A percentile compares a stretch with the other conserved stretches of the same genome.
These are phyloP conservation scores for Emydoidea blandingii DNA, from an alignment of 2,797 vertebrate genomes.

Conservation along the genomic window DNA sequence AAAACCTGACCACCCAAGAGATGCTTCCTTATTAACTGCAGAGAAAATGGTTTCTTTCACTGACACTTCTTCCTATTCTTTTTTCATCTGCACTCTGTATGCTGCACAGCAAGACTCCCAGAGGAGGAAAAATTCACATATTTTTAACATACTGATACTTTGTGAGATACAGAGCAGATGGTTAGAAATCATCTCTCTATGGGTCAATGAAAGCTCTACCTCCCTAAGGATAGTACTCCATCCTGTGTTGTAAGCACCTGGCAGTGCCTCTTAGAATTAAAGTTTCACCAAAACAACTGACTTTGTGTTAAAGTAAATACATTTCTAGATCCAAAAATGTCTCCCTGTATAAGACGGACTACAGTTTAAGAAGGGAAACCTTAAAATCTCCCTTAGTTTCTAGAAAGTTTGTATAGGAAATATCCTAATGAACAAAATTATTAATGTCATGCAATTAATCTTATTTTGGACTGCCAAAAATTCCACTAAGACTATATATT, in stretches of 20 bases:
- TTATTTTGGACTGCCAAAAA: background rate
- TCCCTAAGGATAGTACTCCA: constrained; percentile 27
- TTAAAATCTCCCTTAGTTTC: background rate
- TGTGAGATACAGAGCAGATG: constrained; percentile 72
- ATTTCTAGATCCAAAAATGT: background rate
- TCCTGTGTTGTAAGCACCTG: constrained; percentile 58
- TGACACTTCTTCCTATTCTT: background rate
- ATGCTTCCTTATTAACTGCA: background rate
- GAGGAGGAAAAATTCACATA: constrained; percentile 22
- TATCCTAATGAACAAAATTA: background rate
- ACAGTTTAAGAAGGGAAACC: background rate
- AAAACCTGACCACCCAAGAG: background rate
- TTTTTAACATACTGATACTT: constrained; percentile 54
- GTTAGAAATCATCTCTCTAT: constrained; percentile 50
- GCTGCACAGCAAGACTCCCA: constrained; percentile 26
- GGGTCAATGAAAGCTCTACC: constrained; percentile 47
- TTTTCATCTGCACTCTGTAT: background rate
- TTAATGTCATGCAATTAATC: background rate
- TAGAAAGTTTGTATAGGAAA: background rate
- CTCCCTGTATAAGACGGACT: rapidly evolving
- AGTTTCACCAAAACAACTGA: background rate
- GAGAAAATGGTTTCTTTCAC: constrained; percentile 3
- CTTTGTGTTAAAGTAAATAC: constrained; percentile 15
- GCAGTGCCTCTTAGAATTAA: constrained; percentile 21
- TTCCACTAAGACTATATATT: background rate